These are phyloP conservation scores for Seladonia tumulorum DNA, from an alignment of 2,888 invertebrate genomes.

Conservation along the genomic window DNA sequence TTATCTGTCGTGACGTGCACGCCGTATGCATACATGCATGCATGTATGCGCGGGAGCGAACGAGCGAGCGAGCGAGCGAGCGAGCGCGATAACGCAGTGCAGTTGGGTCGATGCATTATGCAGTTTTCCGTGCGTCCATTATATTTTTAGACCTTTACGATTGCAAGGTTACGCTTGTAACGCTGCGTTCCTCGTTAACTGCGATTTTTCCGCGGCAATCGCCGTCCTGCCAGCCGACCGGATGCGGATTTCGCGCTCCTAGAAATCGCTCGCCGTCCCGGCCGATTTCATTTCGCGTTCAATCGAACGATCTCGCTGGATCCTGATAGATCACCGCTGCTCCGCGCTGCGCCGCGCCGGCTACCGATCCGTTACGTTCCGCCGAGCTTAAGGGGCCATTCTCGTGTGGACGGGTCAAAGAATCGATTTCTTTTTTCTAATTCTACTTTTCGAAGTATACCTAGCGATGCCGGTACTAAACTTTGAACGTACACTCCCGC, in stretches of 20 bases:
- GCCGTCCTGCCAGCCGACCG: slow-evolving; percentile 17
- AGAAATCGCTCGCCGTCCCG: not conserved
- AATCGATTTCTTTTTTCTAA: no score
- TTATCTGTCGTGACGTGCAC: slow-evolving; percentile 72
- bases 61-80: slow-evolving; percentile 42
- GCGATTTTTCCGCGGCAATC: slow-evolving; percentile 61
- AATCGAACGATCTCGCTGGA: not conserved
- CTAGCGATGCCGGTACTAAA: no score
- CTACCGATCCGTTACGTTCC: not conserved
- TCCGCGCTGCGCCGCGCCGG: not conserved
- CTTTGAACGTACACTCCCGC: no score
- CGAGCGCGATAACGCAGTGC: slow-evolving; percentile 69
- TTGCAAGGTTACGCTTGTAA: slow-evolving; percentile 65
- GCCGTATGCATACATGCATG: slow-evolving; percentile 56
- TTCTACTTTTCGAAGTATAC: no score
- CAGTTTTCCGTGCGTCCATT: slow-evolving; percentile 72
- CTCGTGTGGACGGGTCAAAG: no score
- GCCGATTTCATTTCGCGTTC: not conserved
- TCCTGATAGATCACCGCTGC: not conserved
- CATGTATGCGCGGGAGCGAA: slow-evolving; percentile 42
- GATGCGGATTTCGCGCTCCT: slow-evolving; percentile 43
- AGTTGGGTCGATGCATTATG: slow-evolving; percentile 71
- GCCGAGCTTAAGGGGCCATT: not conserved
- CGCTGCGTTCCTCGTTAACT: slow-evolving; percentile 60
- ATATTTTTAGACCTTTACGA: slow-evolving; percentile 75